These are phyloP conservation scores for Paramuricea clavata DNA, from an alignment of 92 coral and sea anemone species.

Conservation along the genomic window DNA sequence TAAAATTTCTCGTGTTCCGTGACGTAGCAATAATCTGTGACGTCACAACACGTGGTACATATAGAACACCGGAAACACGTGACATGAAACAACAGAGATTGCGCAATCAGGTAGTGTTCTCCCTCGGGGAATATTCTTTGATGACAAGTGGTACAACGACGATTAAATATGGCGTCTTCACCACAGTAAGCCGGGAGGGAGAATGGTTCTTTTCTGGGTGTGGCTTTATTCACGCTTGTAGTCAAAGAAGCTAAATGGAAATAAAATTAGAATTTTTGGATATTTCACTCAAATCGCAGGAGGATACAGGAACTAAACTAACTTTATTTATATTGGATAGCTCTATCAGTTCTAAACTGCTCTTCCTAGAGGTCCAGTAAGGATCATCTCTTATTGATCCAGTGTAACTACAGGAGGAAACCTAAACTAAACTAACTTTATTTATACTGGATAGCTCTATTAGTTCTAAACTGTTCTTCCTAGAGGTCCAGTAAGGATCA, in stretches of 20 bases:
- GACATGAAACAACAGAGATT: slow-evolving; percentile 88
- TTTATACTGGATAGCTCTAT: no score
- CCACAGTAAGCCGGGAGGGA: slow-evolving; percentile 5
- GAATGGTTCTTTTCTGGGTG: background rate
- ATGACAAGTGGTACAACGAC: slow-evolving; percentile 21
- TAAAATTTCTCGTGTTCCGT: slow-evolving; percentile 98
- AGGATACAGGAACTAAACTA: background rate
- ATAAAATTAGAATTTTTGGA: slow-evolving; percentile 7
- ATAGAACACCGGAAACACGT: slow-evolving; percentile 94
- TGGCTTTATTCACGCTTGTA: background rate
- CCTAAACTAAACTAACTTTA: no score
- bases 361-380: background rate
- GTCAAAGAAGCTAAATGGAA: background rate
- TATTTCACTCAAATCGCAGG: no score
- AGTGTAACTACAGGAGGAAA: no score
- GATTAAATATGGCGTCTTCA: slow-evolving; percentile 4
- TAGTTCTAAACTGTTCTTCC: no score
- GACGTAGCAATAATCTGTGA: slow-evolving; percentile 93
- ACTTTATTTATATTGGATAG: no score
- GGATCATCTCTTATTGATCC: no score
- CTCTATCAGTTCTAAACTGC: no score
- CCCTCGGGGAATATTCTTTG: slow-evolving; percentile 54
- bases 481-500: no score
- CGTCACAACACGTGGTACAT: slow-evolving; percentile 83
- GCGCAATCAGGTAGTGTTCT: slow-evolving; percentile 86